Base-by-base conservation (phyloP, 1,140 invertebrate genomes). In the Maniola jurtina region DNA sequence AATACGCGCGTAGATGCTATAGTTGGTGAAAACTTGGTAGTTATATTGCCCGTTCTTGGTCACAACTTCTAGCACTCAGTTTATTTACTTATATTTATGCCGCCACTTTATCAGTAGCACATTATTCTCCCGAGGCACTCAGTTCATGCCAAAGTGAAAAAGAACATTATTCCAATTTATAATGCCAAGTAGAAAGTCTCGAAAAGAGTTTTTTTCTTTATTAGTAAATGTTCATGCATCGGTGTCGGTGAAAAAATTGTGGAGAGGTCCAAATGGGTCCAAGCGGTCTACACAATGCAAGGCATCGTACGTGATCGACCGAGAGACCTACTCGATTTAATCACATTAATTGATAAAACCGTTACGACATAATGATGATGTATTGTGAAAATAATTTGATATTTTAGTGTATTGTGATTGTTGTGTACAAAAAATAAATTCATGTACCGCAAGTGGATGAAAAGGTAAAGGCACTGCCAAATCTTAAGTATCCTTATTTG, bases 341-440 rank as follows among this genome's bases (percentile, higher is more conserved):
- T 86, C 81, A 87, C 66, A 84, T 85, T 90, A 89, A 89, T 88
- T 89, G 81, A 87, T 83, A 83, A 70, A 80, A 89, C 88, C 86
- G 88, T 90, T 89, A 88, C 65, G 55, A 77, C 72, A 81, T 88
- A 89, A 88, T 88, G 81, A 86, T 81, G 75, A 84, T 80, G 84
- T 83, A 90, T 89, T 88, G 86, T 88, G 72, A 70, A 83, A 86
- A 84, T 90, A 88, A 90, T 89, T 90, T 80, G 84, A 84, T 84
- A 80, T 88, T 89, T 86, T 84, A 79, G 82, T 85, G 78, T 75
- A 72, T 80, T 77, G 70, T 72, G 73, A 76, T 72, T 64, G 73
- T 62, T 50, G 68, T 54, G 72, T 66, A 71, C 70, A 75, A 62
- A 79, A 80, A 83, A 82, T 61, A 60, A 74, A 66, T 70, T 70